These are phyloP conservation scores for Lapara coniferarum DNA, from an alignment of 2,888 invertebrate species.

Conservation along the genomic window DNA sequence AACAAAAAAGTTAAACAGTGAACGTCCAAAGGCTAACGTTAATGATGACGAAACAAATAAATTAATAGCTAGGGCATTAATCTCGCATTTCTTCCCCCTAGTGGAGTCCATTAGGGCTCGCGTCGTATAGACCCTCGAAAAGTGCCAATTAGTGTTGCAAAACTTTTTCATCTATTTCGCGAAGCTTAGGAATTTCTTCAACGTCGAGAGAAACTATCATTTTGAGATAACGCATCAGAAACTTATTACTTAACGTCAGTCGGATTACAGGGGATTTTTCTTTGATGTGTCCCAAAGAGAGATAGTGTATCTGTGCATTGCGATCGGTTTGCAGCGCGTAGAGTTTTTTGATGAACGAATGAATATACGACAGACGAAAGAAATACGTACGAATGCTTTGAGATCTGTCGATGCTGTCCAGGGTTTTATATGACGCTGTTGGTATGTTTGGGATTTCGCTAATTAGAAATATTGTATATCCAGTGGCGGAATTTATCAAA, in stretches of 20 bases:
- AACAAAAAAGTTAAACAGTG: too few species aligned
- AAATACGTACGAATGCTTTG: too few species aligned
- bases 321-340: slow-evolving; percentile 36
- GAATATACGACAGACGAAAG: too few species aligned
- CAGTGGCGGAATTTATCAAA: too few species aligned
- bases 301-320: slow-evolving; percentile 45
- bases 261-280: slow-evolving; percentile 49
- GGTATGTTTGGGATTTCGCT: too few species aligned
- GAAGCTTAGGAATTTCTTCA: neutral
- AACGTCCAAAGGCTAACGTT: too few species aligned
- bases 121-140: slow-evolving; percentile 3
- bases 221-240: slow-evolving; percentile 51
- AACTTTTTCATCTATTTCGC: slow-evolving; percentile 19
- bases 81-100: neutral
- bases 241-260: slow-evolving; percentile 60
- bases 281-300: slow-evolving; percentile 54
- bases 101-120: slow-evolving; percentile 1
- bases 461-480: too few species aligned
- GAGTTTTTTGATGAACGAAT: neutral
- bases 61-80: neutral
- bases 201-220: slow-evolving; percentile 22
- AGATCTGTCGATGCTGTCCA: too few species aligned
- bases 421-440: too few species aligned
- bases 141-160: slow-evolving; percentile 19
- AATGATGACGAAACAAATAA: neutral